Percentiles rank a stretch among this genome's conserved stretches.
Conservation (phyloP, 2,113 vertebrate genomes). For the Channa maculata region DNA sequence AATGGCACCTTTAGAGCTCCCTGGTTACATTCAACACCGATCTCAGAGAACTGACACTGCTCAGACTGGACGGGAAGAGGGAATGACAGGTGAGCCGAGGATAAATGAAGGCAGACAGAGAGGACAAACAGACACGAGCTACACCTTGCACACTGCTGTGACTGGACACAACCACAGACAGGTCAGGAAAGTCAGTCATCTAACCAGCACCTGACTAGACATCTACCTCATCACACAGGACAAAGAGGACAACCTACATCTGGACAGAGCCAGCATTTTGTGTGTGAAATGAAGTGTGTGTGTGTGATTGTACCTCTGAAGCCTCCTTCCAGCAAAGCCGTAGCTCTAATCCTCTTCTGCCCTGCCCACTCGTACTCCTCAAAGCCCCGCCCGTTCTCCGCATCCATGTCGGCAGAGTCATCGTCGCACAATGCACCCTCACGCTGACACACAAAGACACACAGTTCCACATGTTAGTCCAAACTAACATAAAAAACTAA, state of each 20-base stretch:
- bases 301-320: slow-evolving; percentile 89
- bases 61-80: slow-evolving; percentile 36
- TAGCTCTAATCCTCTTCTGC: slow-evolving; percentile 98
- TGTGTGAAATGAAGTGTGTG: not conserved
- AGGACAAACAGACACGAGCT: not conserved
- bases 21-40: slow-evolving; percentile 27
- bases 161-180: not conserved
- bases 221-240: not conserved
- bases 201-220: not conserved
- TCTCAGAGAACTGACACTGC: slow-evolving; percentile 22
- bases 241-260: not conserved
- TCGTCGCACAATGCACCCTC: slow-evolving; percentile 94
- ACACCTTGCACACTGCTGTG: slow-evolving; percentile 4
- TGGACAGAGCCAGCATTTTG: not conserved
- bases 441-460: slow-evolving; percentile 84
- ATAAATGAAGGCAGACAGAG: slow-evolving; percentile 25
- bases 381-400: slow-evolving; percentile 94
- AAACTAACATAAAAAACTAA: too few relatives aligned
- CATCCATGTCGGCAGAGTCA: slow-evolving; percentile 94
- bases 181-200: not conserved
- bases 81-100: slow-evolving; percentile 55
- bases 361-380: slow-evolving; percentile 99
- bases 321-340: slow-evolving; percentile 95
- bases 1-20: slow-evolving; percentile 57
- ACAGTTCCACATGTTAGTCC: slow-evolving; percentile 20